phyloP scores from a whole-genome alignment of 53 echinoderm and acorn worm species.

The Luidia sarsii region DNA sequence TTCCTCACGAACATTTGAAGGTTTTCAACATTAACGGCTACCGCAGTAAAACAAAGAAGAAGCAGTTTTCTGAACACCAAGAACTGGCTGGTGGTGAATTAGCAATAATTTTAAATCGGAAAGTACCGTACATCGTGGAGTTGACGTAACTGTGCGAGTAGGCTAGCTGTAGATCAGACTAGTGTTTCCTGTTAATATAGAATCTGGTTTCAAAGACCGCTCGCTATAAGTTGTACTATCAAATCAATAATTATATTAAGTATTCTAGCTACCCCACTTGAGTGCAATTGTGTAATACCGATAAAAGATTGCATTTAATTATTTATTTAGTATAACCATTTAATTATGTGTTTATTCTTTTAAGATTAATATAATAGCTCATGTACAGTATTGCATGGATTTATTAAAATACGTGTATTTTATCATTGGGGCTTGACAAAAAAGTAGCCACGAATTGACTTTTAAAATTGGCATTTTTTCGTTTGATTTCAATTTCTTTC shows the following conservation, averaged over 20 bases:
- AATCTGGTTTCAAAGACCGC: background rate
- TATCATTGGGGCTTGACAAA: conserved; percentile 1
- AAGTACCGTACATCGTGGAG: background rate
- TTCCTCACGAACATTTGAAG: too few relatives aligned
- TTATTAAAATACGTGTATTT: background rate
- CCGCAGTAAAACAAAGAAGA: too few relatives aligned
- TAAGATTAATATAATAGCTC: conserved; percentile 51
- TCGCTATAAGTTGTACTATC: background rate
- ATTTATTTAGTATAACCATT: conserved; percentile 28
- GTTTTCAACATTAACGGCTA: too few relatives aligned
- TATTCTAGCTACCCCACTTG: conserved; percentile 27
- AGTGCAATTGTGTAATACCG: conserved; percentile 43
- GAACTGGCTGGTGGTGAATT: background rate
- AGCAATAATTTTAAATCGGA: background rate
- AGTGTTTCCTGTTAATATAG: background rate
- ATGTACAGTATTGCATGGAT: conserved; percentile 52
- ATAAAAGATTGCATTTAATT: conserved; percentile 29
- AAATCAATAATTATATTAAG: conserved; percentile 1
- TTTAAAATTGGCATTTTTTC: background rate
- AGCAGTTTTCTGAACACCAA: too few relatives aligned
- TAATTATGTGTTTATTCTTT: conserved; percentile 10
- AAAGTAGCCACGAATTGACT: background rate
- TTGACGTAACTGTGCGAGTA: background rate
- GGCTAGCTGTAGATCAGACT: background rate
- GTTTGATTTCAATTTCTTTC: background rate